These are phyloP conservation scores for Chiloscyllium punctatum DNA, from an alignment of 2,797 vertebrate genomes.

Conservation along the genomic window DNA sequence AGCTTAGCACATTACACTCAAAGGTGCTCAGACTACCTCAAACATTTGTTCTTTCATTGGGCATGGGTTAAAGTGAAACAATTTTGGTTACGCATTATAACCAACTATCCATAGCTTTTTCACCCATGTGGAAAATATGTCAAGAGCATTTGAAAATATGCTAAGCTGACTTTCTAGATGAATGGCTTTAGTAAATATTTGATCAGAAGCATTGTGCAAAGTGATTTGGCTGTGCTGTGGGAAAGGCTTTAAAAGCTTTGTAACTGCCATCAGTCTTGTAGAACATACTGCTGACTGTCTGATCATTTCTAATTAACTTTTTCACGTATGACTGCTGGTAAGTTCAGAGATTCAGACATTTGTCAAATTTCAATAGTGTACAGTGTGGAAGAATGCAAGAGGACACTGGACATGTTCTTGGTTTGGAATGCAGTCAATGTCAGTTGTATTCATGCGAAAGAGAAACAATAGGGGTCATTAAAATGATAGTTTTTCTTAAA, in stretches of 20 bases:
- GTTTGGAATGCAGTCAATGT: conserved; percentile 28
- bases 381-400: conserved; percentile 24
- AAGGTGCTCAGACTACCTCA: not conserved
- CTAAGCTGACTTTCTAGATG: conserved; percentile 48
- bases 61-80: not conserved
- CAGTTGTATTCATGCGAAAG: conserved; percentile 10
- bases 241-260: conserved; percentile 67
- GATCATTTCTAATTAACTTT: conserved; percentile 42
- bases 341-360: conserved; percentile 31
- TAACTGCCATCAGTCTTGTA: conserved; percentile 56
- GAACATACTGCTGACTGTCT: conserved; percentile 59
- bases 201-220: conserved; percentile 42
- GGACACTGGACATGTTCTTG: conserved; percentile 26
- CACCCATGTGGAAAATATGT: conserved; percentile 42
- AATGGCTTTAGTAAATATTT: conserved; percentile 55
- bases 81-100: not conserved
- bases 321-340: conserved; percentile 32
- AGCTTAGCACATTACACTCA: not conserved
- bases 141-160: conserved; percentile 51
- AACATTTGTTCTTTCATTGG: conserved; percentile 25
- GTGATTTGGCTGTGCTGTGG: conserved; percentile 48
- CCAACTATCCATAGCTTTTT: conserved; percentile 12
- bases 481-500: conserved; percentile 14
- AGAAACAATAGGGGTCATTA: conserved; percentile 23
- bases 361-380: conserved; percentile 18